Evolutionary conservation across 2,888 invertebrate species (phyloP).

Genomic region (Caenorhabditis wallacei): DNA sequence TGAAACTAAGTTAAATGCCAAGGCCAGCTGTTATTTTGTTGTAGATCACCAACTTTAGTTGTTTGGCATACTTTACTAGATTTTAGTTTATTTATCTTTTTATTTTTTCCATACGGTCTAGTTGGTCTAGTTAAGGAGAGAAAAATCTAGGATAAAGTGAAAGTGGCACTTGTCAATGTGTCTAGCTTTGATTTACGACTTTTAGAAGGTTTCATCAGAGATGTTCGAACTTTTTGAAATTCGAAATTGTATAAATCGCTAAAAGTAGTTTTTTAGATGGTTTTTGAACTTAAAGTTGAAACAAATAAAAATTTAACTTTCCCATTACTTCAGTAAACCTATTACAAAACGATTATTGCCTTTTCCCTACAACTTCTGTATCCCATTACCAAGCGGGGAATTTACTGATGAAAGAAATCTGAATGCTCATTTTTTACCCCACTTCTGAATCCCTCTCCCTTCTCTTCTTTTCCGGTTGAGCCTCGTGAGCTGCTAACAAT

Average conservation of each 20-base stretch:
- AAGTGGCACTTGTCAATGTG: constrained; percentile 1
- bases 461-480: background rate
- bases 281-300: too few species aligned
- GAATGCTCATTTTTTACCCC: constrained; percentile 2
- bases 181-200: constrained; percentile 1
- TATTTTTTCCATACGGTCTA: background rate
- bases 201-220: background rate
- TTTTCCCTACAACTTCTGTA: background rate
- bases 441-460: constrained; percentile 20
- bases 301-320: too few species aligned
- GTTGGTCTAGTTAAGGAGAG: too few species aligned
- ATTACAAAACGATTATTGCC: background rate
- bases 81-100: background rate
- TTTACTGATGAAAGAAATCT: background rate
- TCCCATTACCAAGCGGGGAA: constrained; percentile 10
- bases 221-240: background rate
- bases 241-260: background rate
- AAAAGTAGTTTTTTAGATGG: background rate
- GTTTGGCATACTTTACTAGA: background rate
- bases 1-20: too few species aligned
- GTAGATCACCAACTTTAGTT: too few species aligned
- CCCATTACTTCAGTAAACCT: too few species aligned
- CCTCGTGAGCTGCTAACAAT: constrained; percentile 14
- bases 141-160: background rate
- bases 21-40: too few species aligned